These are phyloP conservation scores for Platysteira castanea DNA, from an alignment of 2,113 vertebrate genomes.

Conservation along the genomic window DNA sequence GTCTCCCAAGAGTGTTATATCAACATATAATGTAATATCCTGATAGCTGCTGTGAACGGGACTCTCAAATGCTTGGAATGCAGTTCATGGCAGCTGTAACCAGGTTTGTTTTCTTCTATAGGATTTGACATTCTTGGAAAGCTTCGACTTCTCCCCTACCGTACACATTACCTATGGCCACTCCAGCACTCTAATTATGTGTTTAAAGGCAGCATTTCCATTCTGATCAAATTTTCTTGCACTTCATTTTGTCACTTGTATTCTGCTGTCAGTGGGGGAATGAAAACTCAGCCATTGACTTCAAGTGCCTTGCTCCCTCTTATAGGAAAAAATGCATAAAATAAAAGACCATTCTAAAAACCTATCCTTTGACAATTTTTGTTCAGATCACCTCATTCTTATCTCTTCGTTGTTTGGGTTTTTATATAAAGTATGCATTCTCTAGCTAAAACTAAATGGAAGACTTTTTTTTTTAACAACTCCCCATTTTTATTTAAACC, in stretches of 20 bases:
- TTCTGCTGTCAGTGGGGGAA: not conserved
- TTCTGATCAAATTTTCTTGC: not conserved
- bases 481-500: not conserved
- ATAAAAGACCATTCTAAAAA: not conserved
- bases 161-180: not conserved
- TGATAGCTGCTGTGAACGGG: not conserved
- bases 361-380: fast-evolving
- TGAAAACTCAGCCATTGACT: not conserved
- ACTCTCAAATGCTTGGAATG: not conserved
- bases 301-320: not conserved
- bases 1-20: not conserved
- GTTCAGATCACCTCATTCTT: not conserved
- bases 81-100: not conserved
- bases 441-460: not conserved
- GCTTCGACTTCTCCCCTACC: not conserved
- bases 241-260: not conserved
- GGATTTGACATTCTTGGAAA: not conserved
- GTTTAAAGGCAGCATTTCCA: not conserved
- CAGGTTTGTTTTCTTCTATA: not conserved
- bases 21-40: not conserved
- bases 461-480: not conserved
- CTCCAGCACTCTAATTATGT: not conserved
- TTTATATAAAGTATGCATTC: not conserved
- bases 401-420: not conserved
- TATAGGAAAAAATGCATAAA: not conserved